phyloP scores from a whole-genome alignment of 2,797 vertebrate species.

The Champsocephalus esox region DNA sequence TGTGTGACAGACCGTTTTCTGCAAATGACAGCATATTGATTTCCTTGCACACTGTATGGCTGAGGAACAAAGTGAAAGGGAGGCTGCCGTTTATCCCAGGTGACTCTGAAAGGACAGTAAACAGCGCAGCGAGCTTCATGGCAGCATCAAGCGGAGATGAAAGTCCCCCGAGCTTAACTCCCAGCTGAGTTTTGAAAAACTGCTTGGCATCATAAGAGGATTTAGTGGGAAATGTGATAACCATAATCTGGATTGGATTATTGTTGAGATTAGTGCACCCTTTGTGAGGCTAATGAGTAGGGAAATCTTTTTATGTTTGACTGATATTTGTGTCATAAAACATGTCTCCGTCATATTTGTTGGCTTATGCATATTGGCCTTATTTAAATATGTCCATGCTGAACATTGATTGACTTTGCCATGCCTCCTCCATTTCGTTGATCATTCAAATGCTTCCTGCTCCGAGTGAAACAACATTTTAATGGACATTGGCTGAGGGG shows the following conservation, averaged over 20 bases:
- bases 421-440: not conserved
- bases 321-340: not conserved
- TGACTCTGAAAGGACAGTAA: conserved; percentile 52
- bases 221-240: conserved; percentile 71
- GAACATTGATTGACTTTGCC: not conserved
- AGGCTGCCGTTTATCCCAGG: conserved; percentile 42
- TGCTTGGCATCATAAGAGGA: conserved; percentile 51
- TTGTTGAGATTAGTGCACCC: conserved; percentile 56
- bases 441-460: not conserved
- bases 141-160: conserved; percentile 45
- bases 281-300: conserved; percentile 42
- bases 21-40: conserved; percentile 52
- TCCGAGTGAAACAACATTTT: not conserved
- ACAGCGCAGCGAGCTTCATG: conserved; percentile 25
- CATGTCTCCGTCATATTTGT: not conserved
- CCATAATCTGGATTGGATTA: conserved; percentile 66
- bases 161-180: conserved; percentile 53
- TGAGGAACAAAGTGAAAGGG: conserved; percentile 19
- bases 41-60: conserved; percentile 29
- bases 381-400: not conserved
- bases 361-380: not conserved
- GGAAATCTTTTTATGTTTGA: conserved; percentile 26
- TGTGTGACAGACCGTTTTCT: conserved; percentile 32
- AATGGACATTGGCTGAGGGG: not conserved
- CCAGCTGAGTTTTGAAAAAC: conserved; percentile 54